Base-by-base conservation (phyloP, 2,113 vertebrate genomes). In the Phalacrocorax aristotelis region DNA sequence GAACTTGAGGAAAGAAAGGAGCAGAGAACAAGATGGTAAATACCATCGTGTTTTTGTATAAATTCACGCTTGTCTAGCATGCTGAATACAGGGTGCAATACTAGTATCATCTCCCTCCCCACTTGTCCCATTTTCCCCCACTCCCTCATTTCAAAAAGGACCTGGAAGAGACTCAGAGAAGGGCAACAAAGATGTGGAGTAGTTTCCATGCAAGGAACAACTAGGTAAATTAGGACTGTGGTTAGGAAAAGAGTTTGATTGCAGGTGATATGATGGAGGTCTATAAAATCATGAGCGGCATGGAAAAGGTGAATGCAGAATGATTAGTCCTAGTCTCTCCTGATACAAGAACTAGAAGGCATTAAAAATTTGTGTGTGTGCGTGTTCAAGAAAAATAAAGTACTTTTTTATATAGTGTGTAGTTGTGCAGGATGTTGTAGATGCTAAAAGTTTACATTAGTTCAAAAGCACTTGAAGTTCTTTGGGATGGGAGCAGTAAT, bases 171-270 rank as follows among this genome's bases (percentile, higher is more conserved):
- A 46, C 82, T 93, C 61, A 79, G 72, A 79, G 57, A n/a, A 89
- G 34, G 30, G 7, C 77, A 95, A 22, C 38, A 64, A 94, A 87
- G 57, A 71, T 55, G 65, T 71, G 65, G 36, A 90, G 70, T 85
- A 26, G 23, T 93, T 94, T 87, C 55, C 23, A 32, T 76, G 57
- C 57, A 75, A 84, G 68, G 42, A 94, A 68, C 64, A 81, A 27
- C 87, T 58, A 84, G 64, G 30, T 78, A 96, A 96, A 84, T 94
- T 87, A 82, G 25, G 18, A 55, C 61, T 55, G 42, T 60, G 60
- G 83, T 89, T 95, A 90, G 76, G 82, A 78, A 78, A 74, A 83
- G 68, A 54, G n/a, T 86, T 90, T 89, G 94, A 82, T 95, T 95
- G 91, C 68, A 87, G 61, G 11, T 81, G 71, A 62, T 80, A 62